A percentile compares a stretch with the other conserved stretches of the same genome.
Evolutionary conservation across 2,113 vertebrate genomes (phyloP).

Genomic region (Melanostigma gelatinosum): DNA sequence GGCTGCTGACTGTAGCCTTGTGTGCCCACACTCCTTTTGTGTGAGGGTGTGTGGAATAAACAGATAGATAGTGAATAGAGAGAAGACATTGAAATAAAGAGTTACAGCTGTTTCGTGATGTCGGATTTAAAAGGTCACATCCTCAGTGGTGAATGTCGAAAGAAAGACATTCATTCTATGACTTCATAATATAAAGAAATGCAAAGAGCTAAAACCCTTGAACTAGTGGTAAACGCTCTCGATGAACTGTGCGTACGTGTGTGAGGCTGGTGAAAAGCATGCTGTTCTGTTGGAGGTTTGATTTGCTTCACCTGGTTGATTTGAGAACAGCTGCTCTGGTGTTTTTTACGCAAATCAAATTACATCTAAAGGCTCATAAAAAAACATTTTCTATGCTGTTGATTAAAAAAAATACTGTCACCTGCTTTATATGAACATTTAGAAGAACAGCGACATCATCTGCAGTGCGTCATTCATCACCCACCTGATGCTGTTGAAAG

Average conservation of each 20-base stretch:
- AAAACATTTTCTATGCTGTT: background rate
- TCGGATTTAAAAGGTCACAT: background rate
- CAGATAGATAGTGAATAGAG: background rate
- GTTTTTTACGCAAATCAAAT: conserved; percentile 3
- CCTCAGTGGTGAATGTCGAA: background rate
- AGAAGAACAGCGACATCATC: conserved; percentile 3
- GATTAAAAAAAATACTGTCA: background rate
- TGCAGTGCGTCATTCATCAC: conserved; percentile 34
- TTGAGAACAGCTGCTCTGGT: background rate
- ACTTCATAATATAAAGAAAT: background rate
- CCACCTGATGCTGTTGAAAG: conserved; percentile 39
- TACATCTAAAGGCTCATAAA: conserved; percentile 7
- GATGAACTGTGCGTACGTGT: background rate
- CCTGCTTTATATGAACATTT: conserved; percentile 15
- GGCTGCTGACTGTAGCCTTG: background rate
- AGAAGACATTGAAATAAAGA: too few relatives aligned
- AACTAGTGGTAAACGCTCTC: background rate
- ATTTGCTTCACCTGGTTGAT: background rate
- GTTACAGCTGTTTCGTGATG: background rate
- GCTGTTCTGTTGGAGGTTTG: background rate
- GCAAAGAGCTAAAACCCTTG: background rate
- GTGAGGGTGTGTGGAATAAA: background rate
- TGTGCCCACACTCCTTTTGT: background rate
- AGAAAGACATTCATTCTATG: background rate
- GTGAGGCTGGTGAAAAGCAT: background rate